Conservation (phyloP, 1,140 invertebrate genomes). For the Wasmannia auropunctata region DNA sequence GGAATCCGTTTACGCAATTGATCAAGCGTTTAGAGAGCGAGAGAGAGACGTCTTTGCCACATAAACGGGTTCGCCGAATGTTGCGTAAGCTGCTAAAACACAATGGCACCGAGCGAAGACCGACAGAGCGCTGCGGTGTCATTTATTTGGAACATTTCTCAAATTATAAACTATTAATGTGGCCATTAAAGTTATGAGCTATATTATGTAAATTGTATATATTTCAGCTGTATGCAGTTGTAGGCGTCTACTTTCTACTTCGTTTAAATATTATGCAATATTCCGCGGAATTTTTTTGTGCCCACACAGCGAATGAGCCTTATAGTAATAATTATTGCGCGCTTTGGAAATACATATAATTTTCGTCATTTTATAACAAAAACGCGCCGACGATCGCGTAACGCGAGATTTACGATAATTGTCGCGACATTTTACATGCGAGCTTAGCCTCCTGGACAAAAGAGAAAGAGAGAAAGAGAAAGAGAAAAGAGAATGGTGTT, state of each 20-base stretch:
- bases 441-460: not conserved
- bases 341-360: not conserved
- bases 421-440: not conserved
- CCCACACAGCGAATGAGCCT: not conserved
- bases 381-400: not conserved
- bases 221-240: not conserved
- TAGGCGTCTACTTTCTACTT: conserved; percentile 9
- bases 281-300: not conserved
- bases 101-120: not conserved
- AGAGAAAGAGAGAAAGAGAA: not conserved
- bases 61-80: not conserved
- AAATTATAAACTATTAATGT: not conserved
- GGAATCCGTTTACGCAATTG: conserved; percentile 32
- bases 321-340: not conserved
- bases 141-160: not conserved
- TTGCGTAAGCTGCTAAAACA: conserved; percentile 30
- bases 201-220: not conserved
- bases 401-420: not conserved
- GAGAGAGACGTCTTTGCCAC: conserved; percentile 22
- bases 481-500: not conserved
- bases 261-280: conserved; percentile 3
- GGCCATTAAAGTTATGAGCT: not conserved
- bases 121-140: not conserved
- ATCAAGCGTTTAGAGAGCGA: conserved; percentile 9
- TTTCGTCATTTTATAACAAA: not conserved